Conservation (phyloP, 2,113 vertebrate species). For the Progne subis region DNA sequence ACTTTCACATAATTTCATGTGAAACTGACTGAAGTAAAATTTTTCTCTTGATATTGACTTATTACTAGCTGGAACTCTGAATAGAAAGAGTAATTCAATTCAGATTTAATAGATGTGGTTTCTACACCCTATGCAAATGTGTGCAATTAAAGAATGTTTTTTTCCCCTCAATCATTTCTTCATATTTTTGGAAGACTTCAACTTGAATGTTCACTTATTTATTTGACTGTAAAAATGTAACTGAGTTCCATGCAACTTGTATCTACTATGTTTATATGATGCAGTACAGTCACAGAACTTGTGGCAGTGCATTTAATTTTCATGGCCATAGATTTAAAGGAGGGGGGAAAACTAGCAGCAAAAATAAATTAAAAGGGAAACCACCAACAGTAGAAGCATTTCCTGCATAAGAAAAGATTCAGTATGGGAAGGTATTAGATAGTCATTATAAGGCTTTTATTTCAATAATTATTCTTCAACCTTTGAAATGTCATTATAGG, state of each 20-base stretch:
- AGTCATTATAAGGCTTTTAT: conserved; percentile 71
- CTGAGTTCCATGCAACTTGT: background rate
- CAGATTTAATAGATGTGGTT: background rate
- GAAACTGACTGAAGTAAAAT: background rate
- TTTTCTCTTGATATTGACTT: background rate
- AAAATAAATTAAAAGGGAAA: background rate
- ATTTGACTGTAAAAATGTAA: background rate
- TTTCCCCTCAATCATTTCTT: background rate
- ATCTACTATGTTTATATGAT: background rate
- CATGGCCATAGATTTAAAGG: conserved; percentile 24
- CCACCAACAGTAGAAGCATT: background rate
- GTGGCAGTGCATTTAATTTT: conserved; percentile 45
- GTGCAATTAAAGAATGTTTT: background rate
- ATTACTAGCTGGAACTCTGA: background rate
- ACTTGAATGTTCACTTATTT: background rate
- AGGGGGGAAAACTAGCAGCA: background rate
- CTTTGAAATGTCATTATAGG: conserved; percentile 72
- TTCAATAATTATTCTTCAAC: conserved; percentile 74
- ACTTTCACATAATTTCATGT: background rate
- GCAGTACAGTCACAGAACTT: conserved; percentile 1
- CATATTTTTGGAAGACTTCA: background rate
- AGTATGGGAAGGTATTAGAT: conserved; percentile 58
- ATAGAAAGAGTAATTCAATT: background rate
- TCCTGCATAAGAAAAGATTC: conserved; percentile 39
- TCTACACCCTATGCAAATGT: background rate